Conservation (phyloP, 2,113 vertebrate genomes). For the Ammodytes dubius region DNA sequence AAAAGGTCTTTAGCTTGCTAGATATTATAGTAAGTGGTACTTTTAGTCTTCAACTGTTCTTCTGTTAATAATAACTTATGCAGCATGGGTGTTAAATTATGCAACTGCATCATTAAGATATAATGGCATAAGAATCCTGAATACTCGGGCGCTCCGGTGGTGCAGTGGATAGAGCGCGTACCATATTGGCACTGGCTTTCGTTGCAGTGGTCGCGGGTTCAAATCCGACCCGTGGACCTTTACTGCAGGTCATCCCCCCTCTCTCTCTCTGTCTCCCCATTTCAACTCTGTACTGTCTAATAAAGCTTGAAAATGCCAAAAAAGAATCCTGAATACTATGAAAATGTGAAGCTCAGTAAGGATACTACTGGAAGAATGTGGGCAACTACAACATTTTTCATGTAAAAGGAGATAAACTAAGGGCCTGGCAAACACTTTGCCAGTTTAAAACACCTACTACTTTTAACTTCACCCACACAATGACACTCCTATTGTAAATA, state of each 20-base stretch:
- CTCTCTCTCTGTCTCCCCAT: too few relatives aligned
- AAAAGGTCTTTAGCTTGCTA: background rate
- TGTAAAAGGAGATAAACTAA: constrained; percentile 38
- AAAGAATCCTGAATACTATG: constrained; percentile 37
- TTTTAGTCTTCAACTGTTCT: background rate
- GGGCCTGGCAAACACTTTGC: constrained; percentile 19
- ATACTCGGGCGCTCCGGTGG: too few relatives aligned
- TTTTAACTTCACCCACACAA: constrained; percentile 3
- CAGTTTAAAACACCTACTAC: constrained; percentile 6
- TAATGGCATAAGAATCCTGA: constrained; percentile 42
- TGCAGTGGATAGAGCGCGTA: too few relatives aligned
- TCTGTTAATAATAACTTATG: constrained; percentile 45
- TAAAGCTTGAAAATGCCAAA: too few relatives aligned
- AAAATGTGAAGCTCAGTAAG: constrained; percentile 46
- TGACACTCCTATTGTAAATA: background rate
- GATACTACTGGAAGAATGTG: constrained; percentile 30
- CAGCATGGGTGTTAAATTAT: constrained; percentile 56
- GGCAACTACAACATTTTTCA: constrained; percentile 33
- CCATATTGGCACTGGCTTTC: too few relatives aligned
- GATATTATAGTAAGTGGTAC: background rate
- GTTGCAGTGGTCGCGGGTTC: too few relatives aligned
- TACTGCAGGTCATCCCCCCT: too few relatives aligned
- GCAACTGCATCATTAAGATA: constrained; percentile 42
- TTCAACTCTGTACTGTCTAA: too few relatives aligned
- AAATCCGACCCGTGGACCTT: too few relatives aligned